Evolutionary conservation across 2,888 invertebrate species (phyloP).

Genomic region (Aquatica leii): DNA sequence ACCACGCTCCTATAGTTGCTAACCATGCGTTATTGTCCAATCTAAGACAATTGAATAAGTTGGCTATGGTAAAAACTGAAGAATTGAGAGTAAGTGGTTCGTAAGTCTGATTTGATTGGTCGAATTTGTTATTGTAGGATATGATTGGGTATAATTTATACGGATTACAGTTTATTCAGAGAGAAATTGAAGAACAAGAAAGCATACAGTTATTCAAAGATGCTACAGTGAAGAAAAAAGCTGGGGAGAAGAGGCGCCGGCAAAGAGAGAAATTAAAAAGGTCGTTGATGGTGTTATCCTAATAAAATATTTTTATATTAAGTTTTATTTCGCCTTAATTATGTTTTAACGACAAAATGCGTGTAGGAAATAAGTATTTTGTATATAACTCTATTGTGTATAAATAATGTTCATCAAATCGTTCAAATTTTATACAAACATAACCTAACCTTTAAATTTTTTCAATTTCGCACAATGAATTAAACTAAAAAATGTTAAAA

Average conservation of each 20-base stretch:
- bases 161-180: conserved; percentile 78
- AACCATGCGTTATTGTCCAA: conserved; percentile 73
- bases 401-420: no score
- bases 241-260: conserved; percentile 70
- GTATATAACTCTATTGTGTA: no score
- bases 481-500: conserved; percentile 61
- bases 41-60: conserved; percentile 69
- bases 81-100: conserved; percentile 67
- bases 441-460: no score
- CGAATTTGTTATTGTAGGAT: conserved; percentile 67
- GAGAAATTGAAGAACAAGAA: conserved; percentile 77
- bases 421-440: no score
- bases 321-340: no score
- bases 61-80: conserved; percentile 65
- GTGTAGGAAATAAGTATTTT: no score
- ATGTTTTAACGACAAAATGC: no score
- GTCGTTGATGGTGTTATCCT: conserved; percentile 60
- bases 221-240: conserved; percentile 70
- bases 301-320: no score
- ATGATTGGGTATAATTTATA: conserved; percentile 86
- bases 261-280: conserved; percentile 72
- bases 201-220: conserved; percentile 82
- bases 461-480: no score
- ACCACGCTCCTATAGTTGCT: conserved; percentile 81
- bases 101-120: not conserved